These are phyloP conservation scores for Timema podura DNA, from an alignment of 2,888 invertebrate species.

Conservation along the genomic window DNA sequence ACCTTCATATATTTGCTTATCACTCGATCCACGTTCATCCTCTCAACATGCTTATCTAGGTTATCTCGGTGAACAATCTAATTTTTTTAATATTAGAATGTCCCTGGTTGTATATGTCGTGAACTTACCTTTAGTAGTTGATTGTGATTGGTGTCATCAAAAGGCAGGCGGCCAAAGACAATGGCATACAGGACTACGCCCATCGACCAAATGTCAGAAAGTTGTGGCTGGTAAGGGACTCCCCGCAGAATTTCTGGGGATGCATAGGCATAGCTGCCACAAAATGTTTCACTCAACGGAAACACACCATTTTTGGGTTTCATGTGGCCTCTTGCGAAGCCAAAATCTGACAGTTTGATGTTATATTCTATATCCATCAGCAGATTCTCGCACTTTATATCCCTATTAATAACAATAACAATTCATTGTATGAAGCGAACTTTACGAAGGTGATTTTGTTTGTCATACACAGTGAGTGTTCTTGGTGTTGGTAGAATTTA, in stretches of 20 bases:
- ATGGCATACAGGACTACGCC: constrained; percentile 85
- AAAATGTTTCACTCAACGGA: constrained; percentile 74
- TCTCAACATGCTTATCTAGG: too few species aligned
- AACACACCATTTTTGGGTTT: constrained; percentile 61
- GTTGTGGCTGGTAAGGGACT: constrained; percentile 75
- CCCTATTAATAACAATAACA: constrained; percentile 46
- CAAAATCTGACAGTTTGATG: constrained; percentile 77
- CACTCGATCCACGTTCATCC: too few species aligned
- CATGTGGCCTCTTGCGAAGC: constrained; percentile 71
- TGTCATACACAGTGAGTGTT: too few species aligned
- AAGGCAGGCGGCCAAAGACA: constrained; percentile 77
- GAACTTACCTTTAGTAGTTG: too few species aligned
- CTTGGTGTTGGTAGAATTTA: too few species aligned
- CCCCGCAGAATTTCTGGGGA: constrained; percentile 83
- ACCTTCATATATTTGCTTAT: too few species aligned
- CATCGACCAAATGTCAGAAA: constrained; percentile 84
- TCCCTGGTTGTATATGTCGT: too few species aligned
- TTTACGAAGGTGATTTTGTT: too few species aligned
- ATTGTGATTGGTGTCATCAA: constrained; percentile 60
- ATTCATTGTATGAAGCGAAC: too few species aligned
- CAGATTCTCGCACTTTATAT: constrained; percentile 80
- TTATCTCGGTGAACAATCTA: too few species aligned
- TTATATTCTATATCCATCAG: constrained; percentile 65
- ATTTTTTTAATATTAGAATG: too few species aligned
- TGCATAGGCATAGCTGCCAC: constrained; percentile 88